These are phyloP conservation scores for Anoplius nigerrimus DNA, from an alignment of 2,888 invertebrate genomes.

Conservation along the genomic window DNA sequence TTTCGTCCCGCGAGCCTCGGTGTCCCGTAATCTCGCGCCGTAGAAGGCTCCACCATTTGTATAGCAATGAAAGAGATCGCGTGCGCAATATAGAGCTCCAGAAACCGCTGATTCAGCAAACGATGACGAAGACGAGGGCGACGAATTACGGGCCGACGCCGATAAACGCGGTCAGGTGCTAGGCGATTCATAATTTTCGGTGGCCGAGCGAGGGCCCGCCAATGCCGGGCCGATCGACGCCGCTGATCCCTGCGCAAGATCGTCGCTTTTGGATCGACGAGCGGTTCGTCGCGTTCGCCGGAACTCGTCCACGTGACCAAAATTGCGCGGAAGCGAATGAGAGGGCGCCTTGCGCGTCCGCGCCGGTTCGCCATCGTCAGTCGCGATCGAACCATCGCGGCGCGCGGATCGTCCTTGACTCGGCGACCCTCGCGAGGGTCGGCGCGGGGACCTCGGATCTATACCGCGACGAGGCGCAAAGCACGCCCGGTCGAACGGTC, in stretches of 20 bases:
- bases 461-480: not conserved
- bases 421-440: not conserved
- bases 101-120: not conserved
- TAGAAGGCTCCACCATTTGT: no score
- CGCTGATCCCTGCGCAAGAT: no score
- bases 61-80: no score
- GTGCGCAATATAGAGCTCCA: no score
- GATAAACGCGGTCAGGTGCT: no score
- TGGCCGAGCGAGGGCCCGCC: not conserved
- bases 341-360: conserved; percentile 20
- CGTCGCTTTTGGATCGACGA: not conserved
- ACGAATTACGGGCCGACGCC: not conserved
- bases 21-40: not conserved
- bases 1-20: conserved; percentile 4
- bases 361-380: conserved; percentile 19
- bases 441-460: not conserved
- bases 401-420: conserved; percentile 11
- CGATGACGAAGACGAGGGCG: not conserved
- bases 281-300: conserved; percentile 3
- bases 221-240: not conserved
- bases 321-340: conserved; percentile 13
- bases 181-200: not conserved
- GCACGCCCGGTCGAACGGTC: conserved; percentile 5
- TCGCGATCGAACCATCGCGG: conserved; percentile 24
- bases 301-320: conserved; percentile 19